Evolutionary conservation across 1,140 invertebrate species (phyloP), one percentile per base, ranked within the genome.

Genomic region (Zaprionus camerounensis): DNA sequence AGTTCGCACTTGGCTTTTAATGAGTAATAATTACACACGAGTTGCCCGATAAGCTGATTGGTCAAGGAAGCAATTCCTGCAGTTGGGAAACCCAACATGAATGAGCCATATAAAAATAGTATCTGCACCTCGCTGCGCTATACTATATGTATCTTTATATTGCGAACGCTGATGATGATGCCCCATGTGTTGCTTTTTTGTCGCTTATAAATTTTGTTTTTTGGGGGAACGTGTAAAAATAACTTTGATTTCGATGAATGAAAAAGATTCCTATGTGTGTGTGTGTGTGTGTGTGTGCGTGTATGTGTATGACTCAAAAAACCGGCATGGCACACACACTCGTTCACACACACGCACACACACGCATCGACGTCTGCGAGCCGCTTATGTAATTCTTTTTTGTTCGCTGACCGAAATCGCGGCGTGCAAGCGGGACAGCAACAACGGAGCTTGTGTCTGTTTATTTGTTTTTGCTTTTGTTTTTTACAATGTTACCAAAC

Each of bases 351-450:
- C 57, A 53, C 68, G 49, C 78, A 64, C 24, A 12, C 17, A 62
- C 15, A 62, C 57, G 49, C 63, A 38, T 20, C 17, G n/a, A 68
- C 7, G 57, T 61, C 44, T 58, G 49, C 46, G 44, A 38, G 51
- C 66, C 61, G 69, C 73, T 85, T 86, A 82, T 85, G 80, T 79
- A 86, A 86, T 46, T 46, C 65, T 80, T 72, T 67, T 62, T 71
- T 71, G 56, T 63, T 46, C 22, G 58, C 66, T 66, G 81, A 63
- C 78, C 81, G 74, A 84, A 81, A 68, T 61, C 59, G 53, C 44
- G 41, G 59, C 17, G 31, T 55, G 46, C 17, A 44, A 73, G 64
- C 36, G 63, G 53, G 62, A 72, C 36, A 17, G 36, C 44, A 70
- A 75, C 44, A 68, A 41, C 71, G 61, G 67, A 62, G 71, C 76